A percentile compares a stretch with the other conserved stretches of the same genome.
These are phyloP conservation scores for Turritopsis dohrnii DNA, from an alignment of 30 jellyfish, hydroid and myxozoan genomes.

Conservation along the genomic window DNA sequence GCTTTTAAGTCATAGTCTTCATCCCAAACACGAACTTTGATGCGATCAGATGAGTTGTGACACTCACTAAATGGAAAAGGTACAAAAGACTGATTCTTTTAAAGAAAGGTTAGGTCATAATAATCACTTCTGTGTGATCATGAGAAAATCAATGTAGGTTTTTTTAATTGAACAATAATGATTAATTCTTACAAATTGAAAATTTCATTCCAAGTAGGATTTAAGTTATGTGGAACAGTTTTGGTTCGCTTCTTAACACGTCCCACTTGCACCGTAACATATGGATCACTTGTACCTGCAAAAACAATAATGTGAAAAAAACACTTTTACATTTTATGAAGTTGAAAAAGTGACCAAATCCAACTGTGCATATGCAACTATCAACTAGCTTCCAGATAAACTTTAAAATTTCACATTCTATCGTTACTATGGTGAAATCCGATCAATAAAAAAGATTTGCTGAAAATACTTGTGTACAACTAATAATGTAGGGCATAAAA, in stretches of 20 bases:
- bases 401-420: too few species aligned
- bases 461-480: too few species aligned
- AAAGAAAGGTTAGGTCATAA: too few species aligned
- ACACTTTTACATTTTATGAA: not conserved
- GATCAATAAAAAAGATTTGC: too few species aligned
- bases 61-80: slow-evolving; percentile 59
- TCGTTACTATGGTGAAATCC: too few species aligned
- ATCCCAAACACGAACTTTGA: slow-evolving; percentile 98
- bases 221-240: slow-evolving; percentile 77
- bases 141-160: too few species aligned
- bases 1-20: slow-evolving; percentile 94
- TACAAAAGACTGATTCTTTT: too few species aligned
- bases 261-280: slow-evolving; percentile 97
- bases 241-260: slow-evolving; percentile 82
- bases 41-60: slow-evolving; percentile 95
- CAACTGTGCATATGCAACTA: too few species aligned
- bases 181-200: slow-evolving; percentile 73
- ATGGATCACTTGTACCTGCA: slow-evolving; percentile 97
- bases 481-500: too few species aligned
- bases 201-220: slow-evolving; percentile 87
- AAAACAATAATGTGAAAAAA: not conserved
- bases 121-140: too few species aligned
- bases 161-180: not conserved
- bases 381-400: too few species aligned
- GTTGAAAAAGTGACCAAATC: too few species aligned